Percentiles rank a stretch among this genome's conserved stretches.
Conservation (phyloP, 1,140 invertebrate genomes). For the Lordiphosa mommai region DNA sequence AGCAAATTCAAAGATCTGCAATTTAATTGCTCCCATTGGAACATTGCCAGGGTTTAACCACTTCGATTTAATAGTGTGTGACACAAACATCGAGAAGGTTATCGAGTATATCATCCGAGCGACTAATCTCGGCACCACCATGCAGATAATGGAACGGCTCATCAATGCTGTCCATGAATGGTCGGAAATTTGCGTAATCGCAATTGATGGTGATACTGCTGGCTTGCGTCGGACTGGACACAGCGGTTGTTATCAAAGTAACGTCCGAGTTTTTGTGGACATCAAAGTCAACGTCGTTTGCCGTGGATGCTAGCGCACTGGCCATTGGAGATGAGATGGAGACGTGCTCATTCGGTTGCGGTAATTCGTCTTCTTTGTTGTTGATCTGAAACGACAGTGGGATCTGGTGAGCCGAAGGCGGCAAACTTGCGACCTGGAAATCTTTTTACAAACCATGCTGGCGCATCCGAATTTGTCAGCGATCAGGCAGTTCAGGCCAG, state of each 20-base stretch:
- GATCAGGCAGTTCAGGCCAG: conserved; percentile 21
- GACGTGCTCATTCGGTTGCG: conserved; percentile 25
- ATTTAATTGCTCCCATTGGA: too few species aligned
- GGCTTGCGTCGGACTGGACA: conserved; percentile 13
- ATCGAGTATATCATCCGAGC: conserved; percentile 59
- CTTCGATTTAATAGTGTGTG: conserved; percentile 45
- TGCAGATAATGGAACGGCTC: conserved; percentile 57
- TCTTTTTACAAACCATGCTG: conserved; percentile 28
- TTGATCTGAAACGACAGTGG: conserved; percentile 21
- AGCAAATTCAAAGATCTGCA: too few species aligned
- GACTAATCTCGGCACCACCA: conserved; percentile 29
- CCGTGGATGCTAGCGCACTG: conserved; percentile 1
- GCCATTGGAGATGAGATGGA: conserved; percentile 27
- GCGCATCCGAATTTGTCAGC: conserved; percentile 24
- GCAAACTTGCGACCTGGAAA: neutral
- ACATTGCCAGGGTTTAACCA: too few species aligned
- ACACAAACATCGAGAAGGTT: conserved; percentile 63
- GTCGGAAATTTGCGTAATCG: conserved; percentile 42
- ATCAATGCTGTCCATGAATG: conserved; percentile 54
- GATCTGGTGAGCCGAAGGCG: neutral
- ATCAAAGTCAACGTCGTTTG: conserved; percentile 13
- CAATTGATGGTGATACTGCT: conserved; percentile 24
- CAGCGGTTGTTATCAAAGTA: conserved; percentile 3
- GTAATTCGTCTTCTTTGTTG: conserved; percentile 27
- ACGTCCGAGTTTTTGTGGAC: conserved; percentile 8